Conservation (phyloP, 2,888 invertebrate genomes). For the Pristionchus mayeri region DNA sequence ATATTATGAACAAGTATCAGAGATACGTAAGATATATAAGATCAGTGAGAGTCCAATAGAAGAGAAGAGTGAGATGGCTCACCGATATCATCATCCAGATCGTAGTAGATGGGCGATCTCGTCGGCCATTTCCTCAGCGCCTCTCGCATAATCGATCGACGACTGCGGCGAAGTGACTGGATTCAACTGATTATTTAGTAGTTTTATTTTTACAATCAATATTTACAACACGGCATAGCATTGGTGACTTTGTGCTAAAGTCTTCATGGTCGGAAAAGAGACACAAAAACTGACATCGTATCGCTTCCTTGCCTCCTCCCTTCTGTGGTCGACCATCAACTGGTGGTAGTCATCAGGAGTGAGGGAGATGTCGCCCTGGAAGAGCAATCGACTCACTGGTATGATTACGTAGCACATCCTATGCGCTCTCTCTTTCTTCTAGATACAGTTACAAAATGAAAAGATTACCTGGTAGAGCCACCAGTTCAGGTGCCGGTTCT, state of each 20-base stretch:
- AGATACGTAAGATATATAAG: too few relatives aligned
- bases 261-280: too few relatives aligned
- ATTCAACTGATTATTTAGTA: too few relatives aligned
- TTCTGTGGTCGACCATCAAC: slow-evolving; percentile 3
- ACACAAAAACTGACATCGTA: not conserved
- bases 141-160: slow-evolving; percentile 39
- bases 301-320: slow-evolving; percentile 23
- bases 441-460: not conserved
- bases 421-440: not conserved
- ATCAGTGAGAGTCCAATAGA: too few relatives aligned
- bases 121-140: slow-evolving; percentile 43
- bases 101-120: slow-evolving; percentile 14
- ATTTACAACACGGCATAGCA: not conserved
- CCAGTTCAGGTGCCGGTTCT: slow-evolving; percentile 20
- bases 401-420: not conserved
- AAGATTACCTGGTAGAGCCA: slow-evolving; percentile 13
- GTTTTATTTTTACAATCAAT: not conserved
- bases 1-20: too few relatives aligned
- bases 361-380: slow-evolving; percentile 22
- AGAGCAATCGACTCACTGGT: not conserved
- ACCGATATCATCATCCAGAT: slow-evolving; percentile 36
- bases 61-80: too few relatives aligned
- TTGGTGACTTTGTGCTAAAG: not conserved
- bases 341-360: slow-evolving; percentile 5
- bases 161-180: not conserved